These are phyloP conservation scores for Eufriesea mexicana DNA, from an alignment of 1,140 invertebrate genomes.

Conservation along the genomic window DNA sequence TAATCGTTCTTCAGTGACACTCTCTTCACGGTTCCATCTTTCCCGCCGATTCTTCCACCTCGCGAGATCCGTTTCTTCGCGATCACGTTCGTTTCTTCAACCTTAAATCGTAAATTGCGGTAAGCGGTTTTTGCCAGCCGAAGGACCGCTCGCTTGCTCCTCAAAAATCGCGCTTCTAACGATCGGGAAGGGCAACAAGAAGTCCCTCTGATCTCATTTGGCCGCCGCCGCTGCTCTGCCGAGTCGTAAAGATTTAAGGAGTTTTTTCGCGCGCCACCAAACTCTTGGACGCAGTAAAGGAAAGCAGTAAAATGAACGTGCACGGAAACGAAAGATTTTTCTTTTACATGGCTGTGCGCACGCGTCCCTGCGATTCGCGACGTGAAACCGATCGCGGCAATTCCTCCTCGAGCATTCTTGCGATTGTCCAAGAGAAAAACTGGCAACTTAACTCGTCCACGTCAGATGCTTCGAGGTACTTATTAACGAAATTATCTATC, in stretches of 20 bases:
- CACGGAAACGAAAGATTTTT: neutral
- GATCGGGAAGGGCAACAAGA: neutral
- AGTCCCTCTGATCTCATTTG: neutral
- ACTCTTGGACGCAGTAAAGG: neutral
- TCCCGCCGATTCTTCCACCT: neutral
- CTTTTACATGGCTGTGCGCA: too few species aligned
- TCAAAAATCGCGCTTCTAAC: constrained; percentile 12
- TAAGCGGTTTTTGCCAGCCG: neutral
- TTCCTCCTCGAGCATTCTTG: neutral
- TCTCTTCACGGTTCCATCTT: too few species aligned
- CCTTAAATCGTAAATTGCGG: constrained; percentile 16
- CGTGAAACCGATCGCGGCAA: neutral
- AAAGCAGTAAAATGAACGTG: neutral
- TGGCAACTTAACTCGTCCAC: neutral
- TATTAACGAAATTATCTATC: neutral
- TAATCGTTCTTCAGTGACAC: neutral
- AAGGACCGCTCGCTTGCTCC: neutral
- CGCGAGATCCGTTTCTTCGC: neutral
- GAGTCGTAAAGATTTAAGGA: constrained; percentile 6
- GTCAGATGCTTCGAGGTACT: neutral
- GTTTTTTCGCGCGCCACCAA: neutral
- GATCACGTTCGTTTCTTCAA: neutral
- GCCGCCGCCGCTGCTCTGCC: neutral
- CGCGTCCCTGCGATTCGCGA: too few species aligned
- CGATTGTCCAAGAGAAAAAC: neutral